Base-by-base conservation (phyloP, 2,797 vertebrate species). In the Sebastes kiyomatsui region DNA sequence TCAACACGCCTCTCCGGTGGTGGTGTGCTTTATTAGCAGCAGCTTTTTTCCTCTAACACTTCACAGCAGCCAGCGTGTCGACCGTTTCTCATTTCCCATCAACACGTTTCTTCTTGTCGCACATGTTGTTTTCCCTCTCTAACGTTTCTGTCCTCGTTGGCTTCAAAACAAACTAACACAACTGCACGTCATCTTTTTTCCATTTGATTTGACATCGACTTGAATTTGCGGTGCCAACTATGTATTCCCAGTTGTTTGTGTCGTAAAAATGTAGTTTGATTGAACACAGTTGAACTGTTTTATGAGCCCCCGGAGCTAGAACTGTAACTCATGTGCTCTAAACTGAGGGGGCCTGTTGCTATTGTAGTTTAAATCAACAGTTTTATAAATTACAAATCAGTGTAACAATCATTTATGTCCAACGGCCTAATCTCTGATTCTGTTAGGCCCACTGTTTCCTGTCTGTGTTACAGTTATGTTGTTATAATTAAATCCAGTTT, bases 161-260 rank as follows among this genome's bases (percentile, higher is more conserved):
- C 71, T 76, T 88, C 20, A 61, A 18, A 81, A 72, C 22, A 23
- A 83, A 83, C 76, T 87, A 83, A 87, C 80, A 71, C 12, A 9
- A 72, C 64, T 56, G 82, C 84, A 90, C 33, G 28, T 25, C 55
- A 20, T 72, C 28, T 32, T 56, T 62, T 61, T 38, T 65, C 1
- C 22, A 1, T 76, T 52, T 76, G n/a, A 49, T 80, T 75, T 72
- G 67, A 66, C 38, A 20, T 6, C 1, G 67, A 38, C 30, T 23
- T 8, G 14, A 20, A 11, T 35, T 55, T 55, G 49, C 49, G 7
- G 9, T 49, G 55, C 20, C n/a, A 59, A 20, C n/a, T 42, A 12
- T 64, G 14, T 60, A 16, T 62, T 88, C 6, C 28, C 33, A 66
- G 23, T 33, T 42, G 27, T 33, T 65, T 67, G 49, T 64, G 20